Conservation (phyloP, 2,888 invertebrate genomes). For the Amblyteles armatorius region DNA sequence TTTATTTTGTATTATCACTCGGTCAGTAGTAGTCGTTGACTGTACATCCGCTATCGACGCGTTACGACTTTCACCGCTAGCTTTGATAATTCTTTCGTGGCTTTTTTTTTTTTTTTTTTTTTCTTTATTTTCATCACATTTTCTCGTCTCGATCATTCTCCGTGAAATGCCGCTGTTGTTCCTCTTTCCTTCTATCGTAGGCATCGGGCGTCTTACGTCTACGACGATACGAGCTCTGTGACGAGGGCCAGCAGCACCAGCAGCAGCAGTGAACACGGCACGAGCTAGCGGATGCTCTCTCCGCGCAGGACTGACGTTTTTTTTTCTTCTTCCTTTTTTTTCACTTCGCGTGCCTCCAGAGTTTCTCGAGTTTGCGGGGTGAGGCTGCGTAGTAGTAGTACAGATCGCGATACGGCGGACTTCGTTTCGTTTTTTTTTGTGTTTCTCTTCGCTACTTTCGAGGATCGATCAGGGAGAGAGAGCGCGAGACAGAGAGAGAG, state of each 20-base stretch:
- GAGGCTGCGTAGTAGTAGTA: conserved; percentile 63
- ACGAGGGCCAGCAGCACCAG: conserved; percentile 35
- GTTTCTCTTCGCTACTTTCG: conserved; percentile 28
- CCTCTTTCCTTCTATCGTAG: conserved; percentile 38
- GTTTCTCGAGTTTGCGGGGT: conserved; percentile 63
- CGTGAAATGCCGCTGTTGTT: conserved; percentile 24
- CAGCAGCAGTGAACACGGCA: conserved; percentile 39
- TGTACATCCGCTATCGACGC: conserved; percentile 15
- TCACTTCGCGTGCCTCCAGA: conserved; percentile 27
- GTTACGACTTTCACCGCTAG: conserved; percentile 37
- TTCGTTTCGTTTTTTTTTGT: conserved; percentile 3
- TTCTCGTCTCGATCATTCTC: conserved; percentile 16
- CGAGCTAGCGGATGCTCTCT: conserved; percentile 43
- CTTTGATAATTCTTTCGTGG: conserved; percentile 8
- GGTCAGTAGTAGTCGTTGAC: not conserved
- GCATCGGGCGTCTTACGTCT: conserved; percentile 29
- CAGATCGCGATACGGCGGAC: conserved; percentile 14
- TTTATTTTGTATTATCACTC: conserved; percentile 1
- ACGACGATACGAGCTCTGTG: conserved; percentile 31
- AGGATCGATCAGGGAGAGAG: conserved; percentile 10
- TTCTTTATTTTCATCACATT: not conserved
- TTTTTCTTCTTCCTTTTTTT: conserved; percentile 41
- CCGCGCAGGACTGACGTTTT: conserved; percentile 64
- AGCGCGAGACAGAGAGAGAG: conserved; percentile 4
- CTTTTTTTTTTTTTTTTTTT: conserved; percentile 1